Conservation (phyloP, 2,113 vertebrate species). For the Hyperoodon ampullatus region DNA sequence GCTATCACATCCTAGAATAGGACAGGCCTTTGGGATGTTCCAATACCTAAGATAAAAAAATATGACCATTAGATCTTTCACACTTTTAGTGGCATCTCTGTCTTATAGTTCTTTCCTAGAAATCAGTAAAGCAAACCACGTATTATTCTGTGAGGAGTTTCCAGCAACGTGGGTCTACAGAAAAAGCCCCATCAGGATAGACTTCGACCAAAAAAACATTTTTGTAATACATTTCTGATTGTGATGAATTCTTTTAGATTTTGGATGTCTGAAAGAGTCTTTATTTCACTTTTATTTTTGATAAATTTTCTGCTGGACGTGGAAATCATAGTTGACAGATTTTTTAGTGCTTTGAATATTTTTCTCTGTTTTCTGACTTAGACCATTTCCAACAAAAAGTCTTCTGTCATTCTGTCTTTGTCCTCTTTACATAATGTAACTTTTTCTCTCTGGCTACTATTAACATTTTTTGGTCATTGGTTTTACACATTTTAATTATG, state of each 20-base stretch:
- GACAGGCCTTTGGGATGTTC: background rate
- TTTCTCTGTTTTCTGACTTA: background rate
- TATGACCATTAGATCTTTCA: background rate
- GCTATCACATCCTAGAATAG: background rate
- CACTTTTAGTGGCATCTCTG: slow-evolving; percentile 57
- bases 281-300: background rate
- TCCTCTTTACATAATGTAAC: background rate
- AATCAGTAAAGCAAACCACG: slow-evolving; percentile 86
- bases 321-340: background rate
- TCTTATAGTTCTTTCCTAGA: slow-evolving; percentile 86
- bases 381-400: background rate
- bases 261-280: background rate
- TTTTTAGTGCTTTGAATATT: slow-evolving; percentile 28
- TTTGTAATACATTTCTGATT: background rate
- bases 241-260: background rate
- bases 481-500: slow-evolving; percentile 45
- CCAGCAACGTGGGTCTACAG: slow-evolving; percentile 85
- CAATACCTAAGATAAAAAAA: background rate
- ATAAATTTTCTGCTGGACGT: background rate
- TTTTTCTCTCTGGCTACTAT: slow-evolving; percentile 8
- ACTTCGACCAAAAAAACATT: slow-evolving; percentile 71
- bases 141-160: slow-evolving; percentile 87
- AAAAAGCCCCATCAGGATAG: slow-evolving; percentile 87
- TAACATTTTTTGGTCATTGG: background rate
- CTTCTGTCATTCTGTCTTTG: background rate